Conservation (phyloP, 2,888 invertebrate species). For the Cryptocephalus primarius region DNA sequence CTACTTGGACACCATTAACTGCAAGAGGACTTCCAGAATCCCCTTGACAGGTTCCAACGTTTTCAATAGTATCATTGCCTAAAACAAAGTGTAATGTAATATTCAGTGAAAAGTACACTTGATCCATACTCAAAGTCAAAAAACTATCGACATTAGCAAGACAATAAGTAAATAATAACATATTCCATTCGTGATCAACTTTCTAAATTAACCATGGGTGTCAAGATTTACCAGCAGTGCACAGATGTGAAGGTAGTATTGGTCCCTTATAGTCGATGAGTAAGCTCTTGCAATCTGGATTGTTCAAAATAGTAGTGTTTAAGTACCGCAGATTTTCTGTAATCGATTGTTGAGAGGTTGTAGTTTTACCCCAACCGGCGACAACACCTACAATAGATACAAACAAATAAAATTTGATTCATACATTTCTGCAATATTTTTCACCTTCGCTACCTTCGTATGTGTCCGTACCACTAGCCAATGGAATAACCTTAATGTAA, state of each 20-base stretch:
- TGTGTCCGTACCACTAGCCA: slow-evolving; percentile 9
- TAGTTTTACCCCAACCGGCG: slow-evolving; percentile 4
- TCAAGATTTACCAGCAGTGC: slow-evolving; percentile 8
- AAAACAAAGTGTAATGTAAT: no score
- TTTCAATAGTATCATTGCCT: background rate
- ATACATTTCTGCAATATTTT: background rate
- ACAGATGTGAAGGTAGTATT: slow-evolving; percentile 11
- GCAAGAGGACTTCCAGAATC: slow-evolving; percentile 17
- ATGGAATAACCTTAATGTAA: slow-evolving; percentile 9
- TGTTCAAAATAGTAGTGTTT: slow-evolving; percentile 3
- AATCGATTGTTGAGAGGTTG: background rate
- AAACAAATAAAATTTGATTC: no score
- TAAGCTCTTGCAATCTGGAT: background rate
- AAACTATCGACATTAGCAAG: no score
- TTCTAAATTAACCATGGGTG: no score
- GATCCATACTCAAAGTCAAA: no score
- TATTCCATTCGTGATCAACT: no score
- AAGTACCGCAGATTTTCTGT: slow-evolving; percentile 3
- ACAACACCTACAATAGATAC: background rate
- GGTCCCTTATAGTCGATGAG: background rate
- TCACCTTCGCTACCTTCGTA: slow-evolving; percentile 8
- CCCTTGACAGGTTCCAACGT: slow-evolving; percentile 11
- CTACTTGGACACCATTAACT: slow-evolving; percentile 13
- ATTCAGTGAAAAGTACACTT: no score
- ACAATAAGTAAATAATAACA: no score